A percentile compares a stretch with the other conserved stretches of the same genome.
Conservation (phyloP, 2,888 invertebrate genomes). For the Eutolmus rufibarbis region DNA sequence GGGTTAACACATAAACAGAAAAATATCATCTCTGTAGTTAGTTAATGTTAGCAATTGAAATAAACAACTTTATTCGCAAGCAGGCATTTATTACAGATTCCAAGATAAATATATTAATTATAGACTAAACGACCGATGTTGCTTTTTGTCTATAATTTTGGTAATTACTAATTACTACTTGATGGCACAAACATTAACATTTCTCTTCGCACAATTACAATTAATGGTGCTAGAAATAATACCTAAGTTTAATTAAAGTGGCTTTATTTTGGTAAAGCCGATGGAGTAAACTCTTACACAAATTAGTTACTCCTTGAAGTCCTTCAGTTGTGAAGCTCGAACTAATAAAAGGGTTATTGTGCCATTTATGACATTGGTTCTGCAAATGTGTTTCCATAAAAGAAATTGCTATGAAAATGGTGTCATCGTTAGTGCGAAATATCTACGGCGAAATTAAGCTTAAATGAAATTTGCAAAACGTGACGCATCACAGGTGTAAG, state of each 20-base stretch:
- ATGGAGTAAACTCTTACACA: neutral
- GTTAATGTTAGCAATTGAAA: neutral
- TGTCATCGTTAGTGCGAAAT: neutral
- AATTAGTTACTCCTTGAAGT: neutral
- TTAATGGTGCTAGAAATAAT: neutral
- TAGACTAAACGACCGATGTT: neutral
- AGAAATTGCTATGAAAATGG: neutral
- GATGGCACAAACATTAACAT: neutral
- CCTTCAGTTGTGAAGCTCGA: neutral
- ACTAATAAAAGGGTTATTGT: neutral
- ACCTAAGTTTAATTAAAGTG: neutral
- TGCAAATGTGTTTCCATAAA: neutral
- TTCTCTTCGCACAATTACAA: neutral
- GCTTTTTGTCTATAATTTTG: neutral
- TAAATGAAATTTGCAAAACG: neutral
- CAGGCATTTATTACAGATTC: neutral
- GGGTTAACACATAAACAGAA: no score
- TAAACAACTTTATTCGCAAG: neutral
- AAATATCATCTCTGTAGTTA: no score
- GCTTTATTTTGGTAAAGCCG: neutral
- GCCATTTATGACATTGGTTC: neutral
- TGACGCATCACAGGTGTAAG: neutral
- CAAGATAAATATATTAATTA: neutral
- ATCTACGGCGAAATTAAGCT: neutral
- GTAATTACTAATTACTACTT: neutral